Conservation (phyloP, 1,140 invertebrate genomes). For the Papilio helenus region DNA sequence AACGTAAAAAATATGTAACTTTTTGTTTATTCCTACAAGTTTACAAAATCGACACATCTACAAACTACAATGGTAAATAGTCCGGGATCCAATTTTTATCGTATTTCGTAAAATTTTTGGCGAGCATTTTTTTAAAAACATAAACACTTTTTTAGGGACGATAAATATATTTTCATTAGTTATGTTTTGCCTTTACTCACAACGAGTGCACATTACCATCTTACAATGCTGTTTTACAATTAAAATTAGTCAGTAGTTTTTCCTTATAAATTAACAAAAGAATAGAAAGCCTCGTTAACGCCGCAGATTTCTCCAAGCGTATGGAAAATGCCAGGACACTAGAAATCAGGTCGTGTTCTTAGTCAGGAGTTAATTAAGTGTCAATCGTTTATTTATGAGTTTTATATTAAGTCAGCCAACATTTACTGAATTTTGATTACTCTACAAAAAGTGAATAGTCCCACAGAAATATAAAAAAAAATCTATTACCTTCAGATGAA, state of each 20-base stretch:
- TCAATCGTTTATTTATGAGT: constrained; percentile 3
- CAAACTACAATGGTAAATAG: too few relatives aligned
- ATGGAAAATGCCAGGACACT: constrained; percentile 55
- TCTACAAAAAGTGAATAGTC: neutral
- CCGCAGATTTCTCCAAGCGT: constrained; percentile 48
- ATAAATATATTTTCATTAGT: too few relatives aligned
- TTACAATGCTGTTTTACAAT: constrained; percentile 51
- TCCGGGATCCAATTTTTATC: too few relatives aligned
- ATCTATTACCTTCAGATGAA: too few relatives aligned
- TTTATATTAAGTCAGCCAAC: neutral
- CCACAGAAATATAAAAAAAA: too few relatives aligned
- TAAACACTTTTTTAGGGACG: too few relatives aligned
- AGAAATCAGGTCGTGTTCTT: constrained; percentile 27
- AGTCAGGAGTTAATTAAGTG: constrained; percentile 28
- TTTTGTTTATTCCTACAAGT: too few relatives aligned
- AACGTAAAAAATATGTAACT: too few relatives aligned
- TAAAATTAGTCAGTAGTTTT: constrained; percentile 51
- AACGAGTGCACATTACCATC: neutral
- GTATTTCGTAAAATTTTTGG: too few relatives aligned
- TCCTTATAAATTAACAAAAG: constrained; percentile 66
- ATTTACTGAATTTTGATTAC: neutral
- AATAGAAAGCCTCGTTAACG: constrained; percentile 59
- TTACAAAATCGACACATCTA: too few relatives aligned
- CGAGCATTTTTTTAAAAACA: too few relatives aligned
- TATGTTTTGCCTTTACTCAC: neutral